Base-by-base conservation (phyloP, 2,888 invertebrate genomes). In the Tenthredo notha region DNA sequence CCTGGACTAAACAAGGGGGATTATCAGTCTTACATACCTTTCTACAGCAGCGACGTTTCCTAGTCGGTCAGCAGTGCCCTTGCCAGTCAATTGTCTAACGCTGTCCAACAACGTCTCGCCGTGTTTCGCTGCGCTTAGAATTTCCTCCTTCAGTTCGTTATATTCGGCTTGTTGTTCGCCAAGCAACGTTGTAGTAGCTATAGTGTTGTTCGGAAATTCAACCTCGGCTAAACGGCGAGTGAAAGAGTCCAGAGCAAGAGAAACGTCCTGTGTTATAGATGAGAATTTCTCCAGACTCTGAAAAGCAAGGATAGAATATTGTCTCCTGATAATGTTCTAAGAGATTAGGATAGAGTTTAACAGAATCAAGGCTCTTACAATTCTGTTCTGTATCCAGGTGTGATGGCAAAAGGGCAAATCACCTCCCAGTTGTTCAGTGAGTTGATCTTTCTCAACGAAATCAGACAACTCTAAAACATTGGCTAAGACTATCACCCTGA, bases 361-460 rank as follows among this genome's bases (percentile, higher is more conserved):
- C 33, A 18, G 33, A 33, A 18, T 67, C 33, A 33, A 33, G 29
- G 18, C 47, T 94, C 96, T 95, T 94, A 99, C 99, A 94, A 98
- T 97, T 94, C 99, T 95, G 93, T 99, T 98, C 91, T 98, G 97
- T 92, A 99, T 98, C 99, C 99, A 99, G 92, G 98, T 98, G 85
- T 98, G 96, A 93, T 99, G 98, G 90, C 98, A 97, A 94, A 98
- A 99, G 86, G 97, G 96, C 87, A 99, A 94, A 87, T 96, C 95
- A 1, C 99, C 99, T 3, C 98, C 98, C 86, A 99, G 95, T 92
- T 99, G 99, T 47, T 96, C 95, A 0, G 98, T 98, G 88, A 99
- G 94, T 93, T 98, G 98, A 88, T 96, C 96, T 87, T 95, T 95
- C 90, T 98, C 98, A 87, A 99, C 95, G 92, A 97, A 96, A 86